These are phyloP conservation scores for Halocynthia aurantium DNA, from an alignment of 23 tunicate species.

Conservation along the genomic window DNA sequence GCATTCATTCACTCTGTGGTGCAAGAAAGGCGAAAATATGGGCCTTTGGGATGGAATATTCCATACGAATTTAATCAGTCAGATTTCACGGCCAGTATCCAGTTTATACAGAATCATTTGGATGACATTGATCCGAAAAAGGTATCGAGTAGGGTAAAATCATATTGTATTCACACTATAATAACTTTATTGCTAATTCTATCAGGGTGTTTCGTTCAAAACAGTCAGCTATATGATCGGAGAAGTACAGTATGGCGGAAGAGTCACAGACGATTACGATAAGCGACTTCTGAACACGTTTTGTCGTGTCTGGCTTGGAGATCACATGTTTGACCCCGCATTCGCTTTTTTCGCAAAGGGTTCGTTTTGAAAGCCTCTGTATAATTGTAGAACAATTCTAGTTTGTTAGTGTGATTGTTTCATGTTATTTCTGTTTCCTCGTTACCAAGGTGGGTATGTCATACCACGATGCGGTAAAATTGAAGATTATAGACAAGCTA, in stretches of 20 bases:
- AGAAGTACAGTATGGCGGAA: conserved; percentile 92
- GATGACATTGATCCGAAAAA: conserved; percentile 97
- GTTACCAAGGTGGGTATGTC: conserved; percentile 31
- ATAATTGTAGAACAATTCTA: not conserved
- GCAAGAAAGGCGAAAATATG: conserved; percentile 94
- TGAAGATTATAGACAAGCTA: conserved; percentile 63
- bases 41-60: conserved; percentile 97
- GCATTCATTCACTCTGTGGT: conserved; percentile 97
- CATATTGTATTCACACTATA: not conserved
- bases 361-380: not conserved
- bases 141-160: conserved; percentile 19
- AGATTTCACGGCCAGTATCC: conserved; percentile 88
- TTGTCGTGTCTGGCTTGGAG: conserved; percentile 91
- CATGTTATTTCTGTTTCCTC: not conserved
- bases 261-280: conserved; percentile 97
- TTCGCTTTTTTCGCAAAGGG: conserved; percentile 93
- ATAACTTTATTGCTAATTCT: not conserved
- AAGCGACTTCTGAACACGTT: conserved; percentile 87
- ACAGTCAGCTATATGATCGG: conserved; percentile 95
- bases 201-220: conserved; percentile 86
- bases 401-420: not conserved
- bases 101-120: conserved; percentile 91
- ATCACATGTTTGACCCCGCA: conserved; percentile 86
- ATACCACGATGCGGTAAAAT: conserved; percentile 63
- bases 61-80: conserved; percentile 98